phyloP scores from a whole-genome alignment of 1,140 invertebrate genomes.

The Temnothorax nylanderi region DNA sequence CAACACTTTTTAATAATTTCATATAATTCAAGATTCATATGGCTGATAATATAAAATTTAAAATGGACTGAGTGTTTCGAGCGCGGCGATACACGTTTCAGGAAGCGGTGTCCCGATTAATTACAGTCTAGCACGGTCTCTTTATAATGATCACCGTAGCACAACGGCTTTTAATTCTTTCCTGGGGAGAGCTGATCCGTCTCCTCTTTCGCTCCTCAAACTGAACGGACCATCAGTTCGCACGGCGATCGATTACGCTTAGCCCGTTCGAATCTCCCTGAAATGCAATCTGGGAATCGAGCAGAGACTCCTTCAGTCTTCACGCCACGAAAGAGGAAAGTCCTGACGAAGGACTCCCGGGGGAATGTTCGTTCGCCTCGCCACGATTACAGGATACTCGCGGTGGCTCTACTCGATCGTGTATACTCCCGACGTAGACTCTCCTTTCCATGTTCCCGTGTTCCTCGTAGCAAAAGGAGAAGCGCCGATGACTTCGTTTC shows the following conservation, averaged over 20 bases:
- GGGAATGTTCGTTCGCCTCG: conserved; percentile 80
- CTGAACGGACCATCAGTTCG: conserved; percentile 67
- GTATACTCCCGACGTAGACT: not conserved
- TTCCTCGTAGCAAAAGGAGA: conserved; percentile 35
- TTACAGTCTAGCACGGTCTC: conserved; percentile 2
- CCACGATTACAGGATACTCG: conserved; percentile 77
- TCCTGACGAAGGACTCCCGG: conserved; percentile 81
- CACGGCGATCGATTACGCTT: conserved; percentile 74
- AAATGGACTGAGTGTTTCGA: not conserved
- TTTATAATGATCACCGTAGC: conserved; percentile 38
- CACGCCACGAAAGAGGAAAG: conserved; percentile 77
- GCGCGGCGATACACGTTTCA: not conserved
- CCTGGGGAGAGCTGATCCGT: not conserved
- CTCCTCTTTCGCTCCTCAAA: conserved; percentile 37
- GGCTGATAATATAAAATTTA: conserved; percentile 13
- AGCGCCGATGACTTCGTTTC: conserved; percentile 43
- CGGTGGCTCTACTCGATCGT: conserved; percentile 63
- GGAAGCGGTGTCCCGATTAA: conserved; percentile 19
- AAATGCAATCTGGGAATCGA: conserved; percentile 80
- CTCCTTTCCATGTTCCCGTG: conserved; percentile 42
- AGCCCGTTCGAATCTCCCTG: conserved; percentile 72
- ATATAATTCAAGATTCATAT: not conserved
- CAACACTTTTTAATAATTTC: conserved; percentile 2
- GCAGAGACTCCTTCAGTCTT: conserved; percentile 72
- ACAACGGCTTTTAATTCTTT: conserved; percentile 65